Conservation (phyloP, 2,113 vertebrate genomes). For the Cervus canadensis region DNA sequence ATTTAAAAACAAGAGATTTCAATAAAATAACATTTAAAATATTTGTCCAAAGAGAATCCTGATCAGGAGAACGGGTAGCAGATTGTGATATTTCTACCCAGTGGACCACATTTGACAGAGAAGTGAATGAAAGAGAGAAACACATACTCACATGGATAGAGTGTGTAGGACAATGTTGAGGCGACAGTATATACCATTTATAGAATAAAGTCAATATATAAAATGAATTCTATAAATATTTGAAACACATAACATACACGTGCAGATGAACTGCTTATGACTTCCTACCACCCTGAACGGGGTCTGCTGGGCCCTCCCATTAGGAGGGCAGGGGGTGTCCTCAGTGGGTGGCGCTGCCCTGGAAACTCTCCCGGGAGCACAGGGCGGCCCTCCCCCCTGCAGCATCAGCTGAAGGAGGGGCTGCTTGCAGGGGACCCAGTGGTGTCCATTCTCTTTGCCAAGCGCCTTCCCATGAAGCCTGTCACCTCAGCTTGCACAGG, state of each 20-base stretch:
- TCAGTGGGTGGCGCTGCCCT: fast-evolving
- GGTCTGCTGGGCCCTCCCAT: neutral
- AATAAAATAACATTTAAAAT: neutral
- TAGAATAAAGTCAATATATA: neutral
- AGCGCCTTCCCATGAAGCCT: fast-evolving
- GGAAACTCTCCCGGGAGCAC: too few relatives aligned
- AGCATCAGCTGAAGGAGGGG: fast-evolving
- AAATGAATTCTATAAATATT: too few relatives aligned
- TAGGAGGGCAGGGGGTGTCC: too few relatives aligned
- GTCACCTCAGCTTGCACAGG: neutral
- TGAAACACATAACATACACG: neutral
- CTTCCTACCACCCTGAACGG: neutral
- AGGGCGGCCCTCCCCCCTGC: fast-evolving
- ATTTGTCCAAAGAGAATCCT: neutral
- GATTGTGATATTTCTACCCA: too few relatives aligned
- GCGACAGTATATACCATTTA: neutral
- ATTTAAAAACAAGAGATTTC: neutral
- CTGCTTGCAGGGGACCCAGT: neutral
- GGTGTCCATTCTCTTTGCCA: neutral
- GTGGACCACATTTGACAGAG: neutral
- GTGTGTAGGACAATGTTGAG: neutral
- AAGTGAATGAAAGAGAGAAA: neutral
- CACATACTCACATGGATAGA: too few relatives aligned
- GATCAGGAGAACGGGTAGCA: neutral
- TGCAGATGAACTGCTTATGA: neutral